Conservation (phyloP, 2,797 vertebrate genomes). For the Paguma larvata region DNA sequence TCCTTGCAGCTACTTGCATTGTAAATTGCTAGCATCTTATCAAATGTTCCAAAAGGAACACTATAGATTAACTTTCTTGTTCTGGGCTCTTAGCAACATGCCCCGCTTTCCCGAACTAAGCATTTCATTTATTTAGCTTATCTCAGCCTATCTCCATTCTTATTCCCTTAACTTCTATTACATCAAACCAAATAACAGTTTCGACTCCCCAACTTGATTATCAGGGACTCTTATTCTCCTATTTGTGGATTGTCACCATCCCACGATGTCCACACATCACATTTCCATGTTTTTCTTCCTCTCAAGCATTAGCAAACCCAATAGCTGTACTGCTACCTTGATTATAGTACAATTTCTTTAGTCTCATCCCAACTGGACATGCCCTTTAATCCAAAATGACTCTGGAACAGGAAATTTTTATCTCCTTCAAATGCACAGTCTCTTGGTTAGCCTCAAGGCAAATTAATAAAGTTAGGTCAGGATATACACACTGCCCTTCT, state of each 20-base stretch:
- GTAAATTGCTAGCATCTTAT: neutral
- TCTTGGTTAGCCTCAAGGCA: slow-evolving; percentile 5
- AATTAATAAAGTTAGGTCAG: slow-evolving; percentile 27
- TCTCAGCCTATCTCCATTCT: neutral
- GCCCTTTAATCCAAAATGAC: slow-evolving; percentile 32
- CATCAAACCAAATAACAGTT: neutral
- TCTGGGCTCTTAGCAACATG: neutral
- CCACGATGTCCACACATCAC: neutral
- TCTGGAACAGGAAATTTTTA: slow-evolving; percentile 1
- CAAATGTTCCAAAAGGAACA: neutral
- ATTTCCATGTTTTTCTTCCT: neutral
- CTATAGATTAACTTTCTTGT: slow-evolving; percentile 2
- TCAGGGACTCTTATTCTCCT: neutral
- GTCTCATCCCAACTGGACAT: neutral
- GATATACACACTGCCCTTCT: neutral
- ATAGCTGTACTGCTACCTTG: neutral
- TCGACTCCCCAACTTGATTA: neutral
- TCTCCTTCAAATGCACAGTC: neutral
- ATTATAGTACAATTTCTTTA: neutral
- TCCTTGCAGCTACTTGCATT: neutral
- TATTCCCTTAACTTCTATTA: neutral
- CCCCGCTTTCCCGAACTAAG: neutral
- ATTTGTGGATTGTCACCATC: neutral
- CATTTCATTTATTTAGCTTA: neutral
- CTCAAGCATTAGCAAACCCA: neutral